phyloP scores from a whole-genome alignment of 2,113 vertebrate species.

The Struthidea cinerea region DNA sequence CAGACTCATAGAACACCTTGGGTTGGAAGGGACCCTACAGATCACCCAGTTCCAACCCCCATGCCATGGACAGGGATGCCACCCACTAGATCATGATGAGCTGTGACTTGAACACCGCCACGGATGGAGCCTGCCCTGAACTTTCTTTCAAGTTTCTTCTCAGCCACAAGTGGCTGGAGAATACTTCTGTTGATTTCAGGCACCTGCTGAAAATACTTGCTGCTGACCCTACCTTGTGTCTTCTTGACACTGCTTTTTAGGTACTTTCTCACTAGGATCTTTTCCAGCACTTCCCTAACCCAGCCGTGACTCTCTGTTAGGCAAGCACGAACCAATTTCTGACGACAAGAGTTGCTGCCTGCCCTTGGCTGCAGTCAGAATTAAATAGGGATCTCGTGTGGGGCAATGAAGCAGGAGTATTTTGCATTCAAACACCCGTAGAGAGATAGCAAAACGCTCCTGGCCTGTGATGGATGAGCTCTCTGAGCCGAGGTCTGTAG shows the following conservation, averaged over 20 bases:
- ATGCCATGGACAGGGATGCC: rapidly evolving
- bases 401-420: neutral
- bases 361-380: neutral
- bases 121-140: rapidly evolving
- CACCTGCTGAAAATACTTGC: neutral
- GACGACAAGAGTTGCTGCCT: neutral
- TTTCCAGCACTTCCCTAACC: neutral
- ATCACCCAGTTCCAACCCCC: neutral
- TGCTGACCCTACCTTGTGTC: neutral
- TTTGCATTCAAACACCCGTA: neutral
- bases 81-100: too few species aligned
- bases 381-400: neutral
- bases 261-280: neutral
- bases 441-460: neutral
- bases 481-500: neutral
- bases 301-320: neutral
- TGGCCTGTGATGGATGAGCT: neutral
- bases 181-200: neutral
- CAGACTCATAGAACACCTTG: neutral
- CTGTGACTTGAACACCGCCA: too few species aligned
- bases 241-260: neutral
- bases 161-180: neutral
- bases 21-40: neutral
- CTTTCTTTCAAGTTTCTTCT: neutral
- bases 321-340: neutral